Base-by-base conservation (phyloP, 2,888 invertebrate genomes). In the Malachius bipustulatus region DNA sequence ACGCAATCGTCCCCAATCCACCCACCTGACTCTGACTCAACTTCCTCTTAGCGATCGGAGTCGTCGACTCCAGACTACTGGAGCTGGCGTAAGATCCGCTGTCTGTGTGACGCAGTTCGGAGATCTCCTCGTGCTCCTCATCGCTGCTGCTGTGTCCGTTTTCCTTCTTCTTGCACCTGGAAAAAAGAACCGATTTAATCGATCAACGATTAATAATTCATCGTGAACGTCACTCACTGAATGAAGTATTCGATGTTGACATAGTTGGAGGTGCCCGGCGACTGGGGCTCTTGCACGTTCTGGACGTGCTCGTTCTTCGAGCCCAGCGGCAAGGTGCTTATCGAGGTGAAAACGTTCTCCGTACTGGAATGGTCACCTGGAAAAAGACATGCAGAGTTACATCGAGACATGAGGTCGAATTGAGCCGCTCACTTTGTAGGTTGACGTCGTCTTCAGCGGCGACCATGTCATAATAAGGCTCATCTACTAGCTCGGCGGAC, bases 241-340 rank as follows among this genome's bases (percentile, higher is more conserved):
- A 89, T 76, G 52, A 89, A 89, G 61, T 87, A 89, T 63, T 89
- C 88, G 65, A 89, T 88, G 64, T 89, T 89, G 62, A 88, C 88
- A 64, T 89, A 89, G 65, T 89, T 88, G 43, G 85, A 82, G 46
- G 80, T 78, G 51, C 82, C 78, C 35, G 83, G 83, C 19, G 82
- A 82, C 62, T 83, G 82, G 14, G 82, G 82, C 44, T 77, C 78
- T 45, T 67, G 59, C n/a, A 44, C 66, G 26, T 59, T 62, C 44
- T 60, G 63, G 34, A 59, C 56, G 48, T 64, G 62, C 39, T 52
- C 57, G 42, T 61, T 59, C 42, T 67, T 61, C 31, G 65, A 43
- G 63, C 73, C 59, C 39, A 70, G 51, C n/a, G 71, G 68, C 49
- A 77, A 53, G 12, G 77, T 77, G 55, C 75, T 76, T 9, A 67